These are phyloP conservation scores for Neostethus bicornis DNA, from an alignment of 2,797 vertebrate genomes.

Conservation along the genomic window DNA sequence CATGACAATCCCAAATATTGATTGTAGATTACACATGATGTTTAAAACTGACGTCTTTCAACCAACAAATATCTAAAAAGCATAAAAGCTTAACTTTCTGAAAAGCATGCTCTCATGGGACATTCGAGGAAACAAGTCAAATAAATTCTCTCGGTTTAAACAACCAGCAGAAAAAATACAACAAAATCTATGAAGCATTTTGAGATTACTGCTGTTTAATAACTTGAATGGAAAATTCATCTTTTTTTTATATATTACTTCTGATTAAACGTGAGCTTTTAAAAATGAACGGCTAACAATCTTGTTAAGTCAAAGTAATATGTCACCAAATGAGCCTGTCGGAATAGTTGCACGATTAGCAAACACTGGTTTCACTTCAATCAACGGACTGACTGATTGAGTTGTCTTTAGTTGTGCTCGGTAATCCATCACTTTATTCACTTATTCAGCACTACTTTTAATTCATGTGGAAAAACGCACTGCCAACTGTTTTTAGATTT, in stretches of 20 bases:
- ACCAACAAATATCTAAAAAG: neutral
- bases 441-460: slow-evolving; percentile 24
- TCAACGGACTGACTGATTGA: slow-evolving; percentile 7
- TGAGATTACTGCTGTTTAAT: neutral
- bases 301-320: neutral
- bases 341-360: neutral
- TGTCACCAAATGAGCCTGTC: neutral
- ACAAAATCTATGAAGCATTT: neutral
- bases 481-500: slow-evolving; percentile 10
- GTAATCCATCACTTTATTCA: slow-evolving; percentile 21
- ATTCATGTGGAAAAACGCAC: slow-evolving; percentile 5
- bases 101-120: slow-evolving; percentile 23
- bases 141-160: neutral
- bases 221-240: neutral
- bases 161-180: neutral
- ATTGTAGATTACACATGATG: slow-evolving; percentile 60
- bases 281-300: neutral
- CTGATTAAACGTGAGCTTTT: neutral
- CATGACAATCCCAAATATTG: slow-evolving; percentile 56
- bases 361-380: slow-evolving; percentile 12
- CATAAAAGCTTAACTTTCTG: slow-evolving; percentile 8
- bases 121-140: slow-evolving; percentile 7
- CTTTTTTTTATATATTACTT: neutral
- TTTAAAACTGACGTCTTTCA: neutral
- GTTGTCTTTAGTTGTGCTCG: neutral